Evolutionary conservation across 2,797 vertebrate genomes (phyloP).

Genomic region (Coccyzus lansbergi): DNA sequence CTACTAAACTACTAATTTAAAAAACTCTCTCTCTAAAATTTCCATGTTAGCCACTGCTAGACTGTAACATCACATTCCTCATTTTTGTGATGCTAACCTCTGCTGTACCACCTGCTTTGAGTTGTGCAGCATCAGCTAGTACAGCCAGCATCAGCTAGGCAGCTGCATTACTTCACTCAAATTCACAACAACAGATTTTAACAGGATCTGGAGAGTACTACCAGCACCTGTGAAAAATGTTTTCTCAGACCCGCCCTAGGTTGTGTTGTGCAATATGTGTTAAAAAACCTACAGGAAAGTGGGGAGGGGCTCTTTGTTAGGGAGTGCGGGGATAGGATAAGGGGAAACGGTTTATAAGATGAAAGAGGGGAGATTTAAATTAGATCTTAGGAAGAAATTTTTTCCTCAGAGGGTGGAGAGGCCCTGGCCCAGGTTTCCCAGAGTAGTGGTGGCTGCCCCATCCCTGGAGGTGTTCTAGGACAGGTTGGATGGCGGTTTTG

Average conservation of each 20-base stretch:
- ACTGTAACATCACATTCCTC: neutral
- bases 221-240: neutral
- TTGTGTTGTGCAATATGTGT: neutral
- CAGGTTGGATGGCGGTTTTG: too few relatives aligned
- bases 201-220: neutral
- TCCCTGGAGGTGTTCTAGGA: too few relatives aligned
- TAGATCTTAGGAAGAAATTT: too few relatives aligned
- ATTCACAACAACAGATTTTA: neutral
- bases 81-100: neutral
- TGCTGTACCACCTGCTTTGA: neutral
- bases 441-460: too few relatives aligned
- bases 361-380: too few relatives aligned
- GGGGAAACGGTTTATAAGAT: too few relatives aligned
- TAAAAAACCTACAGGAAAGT: neutral
- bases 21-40: neutral
- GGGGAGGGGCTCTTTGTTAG: too few relatives aligned
- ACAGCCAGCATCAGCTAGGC: neutral
- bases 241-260: neutral
- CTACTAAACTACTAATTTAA: neutral
- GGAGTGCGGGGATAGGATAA: too few relatives aligned
- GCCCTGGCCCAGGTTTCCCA: too few relatives aligned
- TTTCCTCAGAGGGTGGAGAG: too few relatives aligned
- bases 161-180: neutral
- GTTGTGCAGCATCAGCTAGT: neutral
- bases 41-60: neutral